Percentiles rank a stretch among this genome's conserved stretches.
These are phyloP conservation scores for Macaria liturata DNA, from an alignment of 2,888 invertebrate species.

Conservation along the genomic window DNA sequence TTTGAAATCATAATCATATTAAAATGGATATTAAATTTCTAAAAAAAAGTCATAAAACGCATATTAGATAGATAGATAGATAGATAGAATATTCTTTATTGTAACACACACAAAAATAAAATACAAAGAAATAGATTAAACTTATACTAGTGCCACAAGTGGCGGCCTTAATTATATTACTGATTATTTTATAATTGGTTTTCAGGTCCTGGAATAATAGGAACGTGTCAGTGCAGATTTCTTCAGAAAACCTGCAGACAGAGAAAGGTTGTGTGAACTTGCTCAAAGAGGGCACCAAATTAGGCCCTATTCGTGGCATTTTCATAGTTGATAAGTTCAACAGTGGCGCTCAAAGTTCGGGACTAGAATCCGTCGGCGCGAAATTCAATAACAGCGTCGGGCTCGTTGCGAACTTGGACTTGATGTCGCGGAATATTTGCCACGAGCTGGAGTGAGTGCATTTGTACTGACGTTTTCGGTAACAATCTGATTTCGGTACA, in stretches of 20 bases:
- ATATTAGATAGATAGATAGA: too few species aligned
- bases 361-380: slow-evolving; percentile 36
- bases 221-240: slow-evolving; percentile 38
- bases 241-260: slow-evolving; percentile 39
- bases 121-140: too few species aligned
- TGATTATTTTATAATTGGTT: neutral
- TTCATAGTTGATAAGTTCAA: slow-evolving; percentile 45
- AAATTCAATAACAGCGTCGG: slow-evolving; percentile 43
- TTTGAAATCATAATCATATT: too few species aligned
- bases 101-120: too few species aligned
- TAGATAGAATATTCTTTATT: too few species aligned
- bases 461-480: too few species aligned
- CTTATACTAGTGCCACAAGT: too few species aligned
- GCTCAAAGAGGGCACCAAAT: slow-evolving; percentile 42
- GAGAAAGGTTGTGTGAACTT: slow-evolving; percentile 45
- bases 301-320: slow-evolving; percentile 50
- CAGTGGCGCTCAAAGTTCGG: slow-evolving; percentile 29
- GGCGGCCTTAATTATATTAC: too few species aligned
- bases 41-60: too few species aligned
- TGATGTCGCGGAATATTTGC: slow-evolving; percentile 46
- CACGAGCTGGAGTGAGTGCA: slow-evolving; percentile 42
- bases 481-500: too few species aligned
- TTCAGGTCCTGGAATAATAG: slow-evolving; percentile 49
- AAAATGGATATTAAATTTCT: too few species aligned
- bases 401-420: slow-evolving; percentile 50